Evolutionary conservation across 1,140 invertebrate genomes (phyloP).

Genomic region (Drosophila yakuba): DNA sequence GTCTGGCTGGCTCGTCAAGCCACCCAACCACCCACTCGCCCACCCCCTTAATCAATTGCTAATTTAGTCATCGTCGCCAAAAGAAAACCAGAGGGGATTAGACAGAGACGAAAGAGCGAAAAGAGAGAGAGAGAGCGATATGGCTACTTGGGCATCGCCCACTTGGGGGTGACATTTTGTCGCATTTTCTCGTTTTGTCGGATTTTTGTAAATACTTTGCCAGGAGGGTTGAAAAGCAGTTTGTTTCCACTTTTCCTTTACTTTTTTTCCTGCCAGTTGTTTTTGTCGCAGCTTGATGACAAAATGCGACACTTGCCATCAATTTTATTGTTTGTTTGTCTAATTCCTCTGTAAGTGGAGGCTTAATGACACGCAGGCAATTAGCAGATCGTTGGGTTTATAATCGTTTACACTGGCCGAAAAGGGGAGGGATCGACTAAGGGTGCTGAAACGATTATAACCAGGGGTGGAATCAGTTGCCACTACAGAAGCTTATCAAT

Average conservation of each 20-base stretch:
- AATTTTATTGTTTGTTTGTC: conserved; percentile 82
- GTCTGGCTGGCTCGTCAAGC: conserved; percentile 26
- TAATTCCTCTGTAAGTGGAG: conserved; percentile 75
- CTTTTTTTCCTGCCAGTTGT: conserved; percentile 64
- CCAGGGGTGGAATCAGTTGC: neutral
- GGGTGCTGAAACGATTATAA: conserved; percentile 12
- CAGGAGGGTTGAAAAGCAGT: conserved; percentile 42
- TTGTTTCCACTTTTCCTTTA: conserved; percentile 11
- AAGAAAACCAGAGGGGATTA: conserved; percentile 1
- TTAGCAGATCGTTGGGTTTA: conserved; percentile 78
- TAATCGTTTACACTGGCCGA: conserved; percentile 40
- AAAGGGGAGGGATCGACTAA: neutral
- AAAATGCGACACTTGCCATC: conserved; percentile 84
- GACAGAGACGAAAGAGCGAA: conserved; percentile 1
- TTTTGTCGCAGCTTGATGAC: conserved; percentile 72
- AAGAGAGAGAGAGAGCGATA: conserved; percentile 3
- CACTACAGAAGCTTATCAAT: conserved; percentile 16
- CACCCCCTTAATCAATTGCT: conserved; percentile 60
- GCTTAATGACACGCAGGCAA: conserved; percentile 83
- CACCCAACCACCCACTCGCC: neutral
- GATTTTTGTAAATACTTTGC: conserved; percentile 68
- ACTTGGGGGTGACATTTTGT: conserved; percentile 59
- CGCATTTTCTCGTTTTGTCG: conserved; percentile 22
- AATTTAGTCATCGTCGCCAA: conserved; percentile 73
- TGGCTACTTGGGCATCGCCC: conserved; percentile 3